Evolutionary conservation across 1,140 invertebrate species (phyloP), one percentile per base, ranked within the genome.

Genomic region (Neodiprion pinetum): DNA sequence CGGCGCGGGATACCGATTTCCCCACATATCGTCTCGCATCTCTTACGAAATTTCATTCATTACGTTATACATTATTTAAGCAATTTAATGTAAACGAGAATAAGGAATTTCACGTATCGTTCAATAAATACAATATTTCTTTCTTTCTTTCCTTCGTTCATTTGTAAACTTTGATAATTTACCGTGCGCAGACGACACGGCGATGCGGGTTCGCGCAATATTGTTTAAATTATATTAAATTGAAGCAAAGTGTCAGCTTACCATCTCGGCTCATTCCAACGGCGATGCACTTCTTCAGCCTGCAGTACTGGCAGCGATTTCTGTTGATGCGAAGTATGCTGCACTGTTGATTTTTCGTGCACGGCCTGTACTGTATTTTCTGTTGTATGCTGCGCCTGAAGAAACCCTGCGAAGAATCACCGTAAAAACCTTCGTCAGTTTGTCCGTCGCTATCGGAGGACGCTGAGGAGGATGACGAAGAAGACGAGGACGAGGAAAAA

Each of bases 261-360:
- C 97, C 97, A 92, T 99, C 97, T 90, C 97, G 92, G 88, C 96
- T 98, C 98, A 99, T 99, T 88, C 98, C 98, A 77, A 98, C 97
- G 72, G 96, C 95, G 86, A 99, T 97, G 91, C 98, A 99, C 92
- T 99, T 99, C 90, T 98, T 98, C 80, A 99, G 93, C 78, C 98
- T 92, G 90, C 97, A 98, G 88, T 97, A 98, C 87, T 99, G 97
- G 90, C 98, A 99, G 80, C 97, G 93, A 89, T 99, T 99, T 85
- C 98, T 92, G 91, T 98, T 99, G 90, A 98, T 98, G 80, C 97
- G 92, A 73, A 98, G 91, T 81, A 99, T 99, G 88, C 96, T 95
- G 90, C 97, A 99, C 91, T 98, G 96, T 88, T 99, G 97, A 88
- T 97, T 98, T 90, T 98, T 98, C 83, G 96, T 98, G 90, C 97